Percentiles rank a stretch among this genome's conserved stretches.
Evolutionary conservation across 2,797 vertebrate species (phyloP).

Genomic region (Garrulus glandarius): DNA sequence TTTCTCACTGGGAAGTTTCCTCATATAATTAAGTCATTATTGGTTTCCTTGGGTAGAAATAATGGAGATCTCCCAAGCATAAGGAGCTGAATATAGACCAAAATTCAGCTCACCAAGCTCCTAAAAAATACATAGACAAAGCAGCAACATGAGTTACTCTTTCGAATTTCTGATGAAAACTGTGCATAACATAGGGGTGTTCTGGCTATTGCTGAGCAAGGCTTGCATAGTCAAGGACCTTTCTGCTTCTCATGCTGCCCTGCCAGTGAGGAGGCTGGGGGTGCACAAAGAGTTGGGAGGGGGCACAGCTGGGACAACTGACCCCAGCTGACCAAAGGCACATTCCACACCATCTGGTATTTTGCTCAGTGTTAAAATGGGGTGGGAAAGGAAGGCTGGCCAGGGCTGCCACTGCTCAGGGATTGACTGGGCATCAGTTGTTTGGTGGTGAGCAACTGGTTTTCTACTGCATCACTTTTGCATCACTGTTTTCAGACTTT

Average conservation of each 20-base stretch:
- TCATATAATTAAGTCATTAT: neutral
- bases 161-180: neutral
- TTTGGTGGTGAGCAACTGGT: rapidly evolving
- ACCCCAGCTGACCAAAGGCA: neutral
- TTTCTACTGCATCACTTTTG: neutral
- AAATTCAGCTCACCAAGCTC: neutral
- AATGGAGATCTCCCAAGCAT: neutral
- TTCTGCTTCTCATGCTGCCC: neutral
- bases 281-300: neutral
- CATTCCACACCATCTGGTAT: too few relatives aligned
- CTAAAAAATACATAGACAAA: neutral
- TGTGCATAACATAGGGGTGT: neutral
- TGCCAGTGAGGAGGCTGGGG: neutral
- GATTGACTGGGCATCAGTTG: neutral
- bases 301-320: neutral
- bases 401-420: neutral
- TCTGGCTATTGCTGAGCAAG: neutral
- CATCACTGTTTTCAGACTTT: neutral
- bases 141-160: neutral
- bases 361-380: neutral
- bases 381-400: neutral
- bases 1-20: neutral
- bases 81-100: neutral
- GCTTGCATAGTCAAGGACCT: neutral
- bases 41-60: neutral